phyloP scores from a whole-genome alignment of 2,113 vertebrate species.

The Erpornis zantholeuca region DNA sequence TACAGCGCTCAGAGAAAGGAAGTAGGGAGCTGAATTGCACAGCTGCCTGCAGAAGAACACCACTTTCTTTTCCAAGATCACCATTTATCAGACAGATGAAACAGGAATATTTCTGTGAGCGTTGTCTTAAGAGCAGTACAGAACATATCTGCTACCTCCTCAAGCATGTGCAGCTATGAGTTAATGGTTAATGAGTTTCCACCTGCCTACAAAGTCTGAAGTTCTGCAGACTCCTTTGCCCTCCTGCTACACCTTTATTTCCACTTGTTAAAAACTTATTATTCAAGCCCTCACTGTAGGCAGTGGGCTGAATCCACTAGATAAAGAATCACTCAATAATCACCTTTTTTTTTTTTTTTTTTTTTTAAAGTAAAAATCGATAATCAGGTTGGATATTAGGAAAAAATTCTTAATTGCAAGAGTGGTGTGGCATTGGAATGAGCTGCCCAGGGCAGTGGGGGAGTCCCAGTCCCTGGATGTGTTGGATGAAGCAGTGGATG shows the following conservation, averaged over 20 bases:
- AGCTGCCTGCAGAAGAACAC: constrained; percentile 35
- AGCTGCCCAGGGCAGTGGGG: neutral
- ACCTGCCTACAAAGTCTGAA: neutral
- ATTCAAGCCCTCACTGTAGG: neutral
- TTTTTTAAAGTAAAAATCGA: neutral
- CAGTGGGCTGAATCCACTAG: neutral
- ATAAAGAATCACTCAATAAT: neutral
- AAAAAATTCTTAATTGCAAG: neutral
- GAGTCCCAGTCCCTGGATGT: neutral
- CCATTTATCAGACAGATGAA: constrained; percentile 21
- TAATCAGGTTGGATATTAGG: neutral
- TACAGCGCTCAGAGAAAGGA: neutral
- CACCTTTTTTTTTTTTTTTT: neutral
- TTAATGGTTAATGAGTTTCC: constrained; percentile 41
- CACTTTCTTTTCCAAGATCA: neutral
- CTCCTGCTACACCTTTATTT: neutral
- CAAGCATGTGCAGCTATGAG: neutral
- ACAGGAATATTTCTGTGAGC: constrained; percentile 1
- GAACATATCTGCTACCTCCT: neutral
- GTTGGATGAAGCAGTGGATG: neutral
- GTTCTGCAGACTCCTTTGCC: neutral
- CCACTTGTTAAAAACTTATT: neutral
- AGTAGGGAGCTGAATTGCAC: constrained; percentile 1
- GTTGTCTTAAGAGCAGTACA: neutral
- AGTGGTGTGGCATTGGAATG: neutral